A percentile compares a stretch with the other conserved stretches of the same genome.
phyloP scores from a whole-genome alignment of 2,888 invertebrate genomes.

The Phymatocera aterrima region DNA sequence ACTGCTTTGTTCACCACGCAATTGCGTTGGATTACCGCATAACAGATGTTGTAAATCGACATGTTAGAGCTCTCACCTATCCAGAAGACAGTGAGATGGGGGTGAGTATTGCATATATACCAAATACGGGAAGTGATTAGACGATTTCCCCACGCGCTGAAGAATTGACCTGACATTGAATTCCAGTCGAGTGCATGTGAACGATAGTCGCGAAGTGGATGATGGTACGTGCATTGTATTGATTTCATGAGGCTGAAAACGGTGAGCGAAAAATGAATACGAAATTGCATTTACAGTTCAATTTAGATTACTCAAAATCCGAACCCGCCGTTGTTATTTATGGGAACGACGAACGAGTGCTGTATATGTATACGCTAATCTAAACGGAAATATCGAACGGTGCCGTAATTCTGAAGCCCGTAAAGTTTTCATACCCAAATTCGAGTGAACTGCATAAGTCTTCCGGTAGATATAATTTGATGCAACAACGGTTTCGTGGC shows the following conservation, averaged over 20 bases:
- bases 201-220: too few relatives aligned
- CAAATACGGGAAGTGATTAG: not conserved
- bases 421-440: not conserved
- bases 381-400: not conserved
- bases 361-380: too few relatives aligned
- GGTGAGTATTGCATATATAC: too few relatives aligned
- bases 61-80: constrained; percentile 60
- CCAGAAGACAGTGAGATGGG: constrained; percentile 67
- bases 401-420: not conserved
- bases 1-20: constrained; percentile 10
- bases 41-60: constrained; percentile 56
- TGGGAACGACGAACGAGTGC: too few relatives aligned
- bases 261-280: not conserved
- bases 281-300: not conserved
- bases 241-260: constrained; percentile 13
- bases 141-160: not conserved
- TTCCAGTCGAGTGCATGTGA: not conserved
- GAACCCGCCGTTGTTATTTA: too few relatives aligned
- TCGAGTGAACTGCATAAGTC: not conserved
- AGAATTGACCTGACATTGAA: constrained; percentile 6
- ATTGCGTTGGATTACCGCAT: constrained; percentile 50
- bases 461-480: not conserved
- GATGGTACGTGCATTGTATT: not conserved
- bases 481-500: not conserved
- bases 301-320: too few relatives aligned